Base-by-base conservation (phyloP, 1,140 invertebrate genomes). In the Protaetia brevitarsis region DNA sequence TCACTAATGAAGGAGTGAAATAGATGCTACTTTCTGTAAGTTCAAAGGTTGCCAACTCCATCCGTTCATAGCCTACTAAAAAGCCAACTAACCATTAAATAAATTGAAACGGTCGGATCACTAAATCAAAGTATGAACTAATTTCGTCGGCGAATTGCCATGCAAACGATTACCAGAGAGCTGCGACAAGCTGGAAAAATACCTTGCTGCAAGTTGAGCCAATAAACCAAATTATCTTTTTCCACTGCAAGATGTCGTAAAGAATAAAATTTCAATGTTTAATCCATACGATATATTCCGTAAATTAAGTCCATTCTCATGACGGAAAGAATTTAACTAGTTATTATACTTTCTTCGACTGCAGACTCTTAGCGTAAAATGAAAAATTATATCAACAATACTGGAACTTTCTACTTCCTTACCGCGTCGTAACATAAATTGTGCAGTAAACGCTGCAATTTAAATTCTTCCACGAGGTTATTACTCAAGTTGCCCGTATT, bases 331-430 rank as follows among this genome's bases (percentile, higher is more conserved):
- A 51, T 51, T 51, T 51, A 16, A 5, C 19, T 8, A 23, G 26
- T n/a, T n/a, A n/a, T n/a, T n/a, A n/a, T 51, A 8, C 41, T 23
- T 23, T 23, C 26, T 51, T 3, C 11, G 16, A 51, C 13, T 51
- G 41, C 21, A 51, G 26, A 23, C n/a, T n/a, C n/a, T n/a, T n/a
- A n/a, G n/a, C n/a, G n/a, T 51, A 51, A 51, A 51, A 51, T 19
- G 41, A 51, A 8, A 51, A 51, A 51, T 51, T 26, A 19, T 16
- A 16, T 41, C 19, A 41, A 2, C 37, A 0, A n/a, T n/a, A n/a
- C 11, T 23, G 41, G 6, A 51, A 23, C 41, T 10, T 16, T 51
- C 41, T 51, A 51, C 41, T 51, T 51, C 3, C 41, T 51, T 23
- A 26, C 0, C 16, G 41, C 21, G 19, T 51, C 26, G 6, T 13